A percentile compares a stretch with the other conserved stretches of the same genome.
phyloP scores from a whole-genome alignment of 1,140 invertebrate genomes.

The Heliothis virescens region DNA sequence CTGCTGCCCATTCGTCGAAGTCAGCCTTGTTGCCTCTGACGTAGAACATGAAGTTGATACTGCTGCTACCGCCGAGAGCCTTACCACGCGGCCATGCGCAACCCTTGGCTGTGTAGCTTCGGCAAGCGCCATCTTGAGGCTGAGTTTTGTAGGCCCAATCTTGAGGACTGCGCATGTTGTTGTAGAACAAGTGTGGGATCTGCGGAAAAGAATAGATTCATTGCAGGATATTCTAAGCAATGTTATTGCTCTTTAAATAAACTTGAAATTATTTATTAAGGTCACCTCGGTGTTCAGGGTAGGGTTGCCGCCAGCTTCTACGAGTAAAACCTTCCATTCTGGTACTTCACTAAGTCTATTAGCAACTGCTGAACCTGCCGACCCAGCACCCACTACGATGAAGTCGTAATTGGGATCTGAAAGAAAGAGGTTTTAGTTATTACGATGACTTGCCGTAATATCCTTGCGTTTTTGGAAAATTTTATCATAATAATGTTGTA shows the following conservation, averaged over 20 bases:
- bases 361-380: slow-evolving; percentile 94
- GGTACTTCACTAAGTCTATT: slow-evolving; percentile 91
- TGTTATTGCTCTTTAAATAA: too few species aligned
- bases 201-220: slow-evolving; percentile 50
- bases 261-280: too few species aligned
- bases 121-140: slow-evolving; percentile 80
- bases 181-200: slow-evolving; percentile 65
- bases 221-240: not conserved
- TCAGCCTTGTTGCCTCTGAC: slow-evolving; percentile 88
- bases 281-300: slow-evolving; percentile 51
- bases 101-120: slow-evolving; percentile 67
- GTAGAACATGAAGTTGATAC: slow-evolving; percentile 90
- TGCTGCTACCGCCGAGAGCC: slow-evolving; percentile 88
- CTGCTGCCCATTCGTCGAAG: slow-evolving; percentile 89
- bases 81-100: slow-evolving; percentile 87
- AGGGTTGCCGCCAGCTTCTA: slow-evolving; percentile 78
- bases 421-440: slow-evolving; percentile 32
- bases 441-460: not conserved
- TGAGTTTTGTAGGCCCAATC: slow-evolving; percentile 87
- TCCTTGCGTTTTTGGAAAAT: too few species aligned
- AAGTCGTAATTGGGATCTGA: slow-evolving; percentile 68
- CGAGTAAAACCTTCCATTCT: slow-evolving; percentile 90
- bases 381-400: slow-evolving; percentile 74
- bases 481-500: too few species aligned
- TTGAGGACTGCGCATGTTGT: slow-evolving; percentile 62